Evolutionary conservation across 53 echinoderm and acorn worm species (phyloP).

Genomic region (Holothuria scabra): DNA sequence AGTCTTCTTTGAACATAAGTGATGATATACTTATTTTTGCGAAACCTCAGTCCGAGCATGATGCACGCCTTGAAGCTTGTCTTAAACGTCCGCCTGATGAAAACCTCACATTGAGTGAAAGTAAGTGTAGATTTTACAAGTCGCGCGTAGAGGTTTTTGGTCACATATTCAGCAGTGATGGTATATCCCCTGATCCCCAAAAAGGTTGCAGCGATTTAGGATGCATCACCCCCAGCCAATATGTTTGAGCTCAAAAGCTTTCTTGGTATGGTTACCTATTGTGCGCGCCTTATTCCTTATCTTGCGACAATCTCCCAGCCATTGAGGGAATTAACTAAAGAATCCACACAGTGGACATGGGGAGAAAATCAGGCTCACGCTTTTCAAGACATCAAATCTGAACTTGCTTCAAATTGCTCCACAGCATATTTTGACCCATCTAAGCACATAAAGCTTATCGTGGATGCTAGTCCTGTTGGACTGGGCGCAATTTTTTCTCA

Average conservation of each 20-base stretch:
- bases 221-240: constrained; percentile 37
- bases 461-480: constrained; percentile 55
- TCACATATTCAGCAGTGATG: constrained; percentile 54
- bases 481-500: constrained; percentile 52
- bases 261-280: constrained; percentile 51
- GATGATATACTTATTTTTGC: constrained; percentile 65
- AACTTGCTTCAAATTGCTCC: constrained; percentile 16
- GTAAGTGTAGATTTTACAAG: constrained; percentile 55
- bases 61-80: constrained; percentile 47
- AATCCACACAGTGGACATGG: constrained; percentile 48
- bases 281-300: constrained; percentile 44
- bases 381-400: not conserved
- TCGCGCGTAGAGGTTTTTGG: constrained; percentile 53
- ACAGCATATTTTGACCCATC: constrained; percentile 46
- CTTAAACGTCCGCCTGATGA: constrained; percentile 58
- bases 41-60: constrained; percentile 53
- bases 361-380: constrained; percentile 6
- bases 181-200: constrained; percentile 48
- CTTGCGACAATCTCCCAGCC: constrained; percentile 33
- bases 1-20: constrained; percentile 69
- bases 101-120: constrained; percentile 64
- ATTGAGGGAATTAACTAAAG: constrained; percentile 32
- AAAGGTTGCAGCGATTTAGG: constrained; percentile 39
- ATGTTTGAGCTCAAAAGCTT: constrained; percentile 51
- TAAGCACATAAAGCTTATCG: constrained; percentile 45